Evolutionary conservation across 2,888 invertebrate species (phyloP), one percentile per base, ranked within the genome.

Genomic region (Julus scandinavius): DNA sequence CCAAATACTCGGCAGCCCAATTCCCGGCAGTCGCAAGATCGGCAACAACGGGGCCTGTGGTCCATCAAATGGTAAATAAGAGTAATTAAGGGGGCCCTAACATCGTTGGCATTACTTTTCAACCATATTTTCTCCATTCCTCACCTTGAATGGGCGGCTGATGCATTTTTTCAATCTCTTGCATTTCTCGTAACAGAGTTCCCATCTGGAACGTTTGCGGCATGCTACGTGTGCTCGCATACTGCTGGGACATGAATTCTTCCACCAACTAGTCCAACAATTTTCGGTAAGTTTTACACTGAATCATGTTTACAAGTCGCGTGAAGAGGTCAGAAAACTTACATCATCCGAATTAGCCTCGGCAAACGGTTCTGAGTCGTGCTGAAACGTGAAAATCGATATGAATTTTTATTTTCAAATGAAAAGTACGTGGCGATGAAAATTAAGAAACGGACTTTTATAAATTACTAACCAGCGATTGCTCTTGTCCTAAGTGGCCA

Each of bases 181-280:
- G 95, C 94, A 98, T 96, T 93, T 97, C 97, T 90, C 96, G 95
- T 88, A 98, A 92, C 89, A 97, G 93, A 41, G 94, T 94, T 91
- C 96, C 96, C 98, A 98, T 98, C 91, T 96, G 95, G 92, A 98
- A 98, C 2, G 97, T 96, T 92, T 96, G 95, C 7, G 95, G 95
- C 38, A 91, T 54, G 54, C 89, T 89, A 45, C 89, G 88, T 84
- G 91, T 86, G 85, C 88, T 90, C 90, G 90, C 91, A 58, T 91
- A 90, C 87, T 91, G 91, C 86, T 94, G 94, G 89, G 94, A 94
- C 90, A 97, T 93, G 92, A 96, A 98, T 92, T 98, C 97, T 91
- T 96, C 95, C 17, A 97, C 96, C 92, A 97, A 94, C 93, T 96
- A 94, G 20, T 87, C 58, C 1, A 11, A 4, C 6, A 20, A 49